Base-by-base conservation (phyloP, 2,888 invertebrate species). In the Polyommatus iphigenia region DNA sequence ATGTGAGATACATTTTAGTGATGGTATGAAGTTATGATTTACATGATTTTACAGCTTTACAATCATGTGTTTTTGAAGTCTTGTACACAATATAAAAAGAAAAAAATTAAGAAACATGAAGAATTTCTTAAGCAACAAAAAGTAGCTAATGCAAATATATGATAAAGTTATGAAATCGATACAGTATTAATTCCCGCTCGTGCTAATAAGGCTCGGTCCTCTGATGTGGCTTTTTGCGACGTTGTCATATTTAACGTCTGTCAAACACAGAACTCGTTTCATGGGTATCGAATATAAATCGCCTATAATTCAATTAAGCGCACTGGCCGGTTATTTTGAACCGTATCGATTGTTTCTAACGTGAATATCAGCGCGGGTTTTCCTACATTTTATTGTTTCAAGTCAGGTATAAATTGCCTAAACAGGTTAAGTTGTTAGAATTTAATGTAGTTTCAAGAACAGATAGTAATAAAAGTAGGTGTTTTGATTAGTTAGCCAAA, bases 201-300 rank as follows among this genome's bases (percentile, higher is more conserved):
- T 77, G 78, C 75, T 78, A 78, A 77, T 73, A 76, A 78, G 77
- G 80, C 78, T 76, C 81, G 41, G 50, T 79, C 81, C 79, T 59
- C 59, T 59, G 67, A 13, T 67, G 67, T 29, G 29, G 77, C 78
- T 79, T 80, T 80, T 73, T 75, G 50, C 76, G 80, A 75, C 76
- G 78, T 78, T 80, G 78, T 78, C 78, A 79, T 79, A 77, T 80
- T 77, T 81, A 79, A 79, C 79, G 78, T 72, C 71, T 62, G 77
- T 57, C 50, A 50, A 20, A 71, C 71, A 67, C 67, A 67, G 29
- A 67, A 67, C 29, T 67, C 67, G 67, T 67, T 67, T 67, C 67
- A 32, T 67, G 67, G 24, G 6, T 32, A 67, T 67, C 67, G 15
- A 67, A 67, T 32, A 67, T 67, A 67, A 29, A 67, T 67, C 67